Evolutionary conservation across 2,888 invertebrate species (phyloP), one percentile per base, ranked within the genome.

Genomic region (Sminthurinus aureus): DNA sequence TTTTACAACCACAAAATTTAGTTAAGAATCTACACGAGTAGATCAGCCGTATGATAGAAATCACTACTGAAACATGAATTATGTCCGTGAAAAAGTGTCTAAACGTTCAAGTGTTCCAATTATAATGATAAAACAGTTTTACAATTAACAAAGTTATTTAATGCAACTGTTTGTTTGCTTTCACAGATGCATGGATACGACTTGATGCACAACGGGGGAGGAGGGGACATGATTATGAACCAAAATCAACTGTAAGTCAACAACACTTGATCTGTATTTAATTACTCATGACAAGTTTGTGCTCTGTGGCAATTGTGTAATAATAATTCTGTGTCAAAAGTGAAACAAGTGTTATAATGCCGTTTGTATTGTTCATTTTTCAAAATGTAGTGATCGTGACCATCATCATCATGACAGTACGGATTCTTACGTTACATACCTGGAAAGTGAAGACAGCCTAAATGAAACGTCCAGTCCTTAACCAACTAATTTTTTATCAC

Each of bases 111-210:
- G n/a, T n/a, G n/a, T 38, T 38, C 1, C 38, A 38, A 38, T 38
- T 38, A 1, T 38, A 4, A 38, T 38, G 38, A 38, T 38, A 38
- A 6, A 38, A 38, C 3, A 38, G 38, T 38, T 38, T 38, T 38
- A 38, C n/a, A n/a, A n/a, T n/a, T n/a, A n/a, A n/a, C n/a, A 38
- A 4, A 38, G 6, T 38, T 6, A 4, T 38, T 1, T 38, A 38
- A 38, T 38, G 38, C 38, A 38, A 38, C 38, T 38, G 3, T 58
- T 13, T 58, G 58, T 58, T 3, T 58, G 58, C 9, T 13, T 58
- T 13, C 9, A 0, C 92, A 96, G 96, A 96, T 97, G 96, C 96
- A 96, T 90, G 96, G 96, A 85, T 96, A 96, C 90, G 96, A 96
- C 90, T 92, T 96, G 80, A 89, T 89, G 84, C 89, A 89, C 87